Evolutionary conservation across 2,888 invertebrate genomes (phyloP).

Genomic region (Podabrus alpinus): DNA sequence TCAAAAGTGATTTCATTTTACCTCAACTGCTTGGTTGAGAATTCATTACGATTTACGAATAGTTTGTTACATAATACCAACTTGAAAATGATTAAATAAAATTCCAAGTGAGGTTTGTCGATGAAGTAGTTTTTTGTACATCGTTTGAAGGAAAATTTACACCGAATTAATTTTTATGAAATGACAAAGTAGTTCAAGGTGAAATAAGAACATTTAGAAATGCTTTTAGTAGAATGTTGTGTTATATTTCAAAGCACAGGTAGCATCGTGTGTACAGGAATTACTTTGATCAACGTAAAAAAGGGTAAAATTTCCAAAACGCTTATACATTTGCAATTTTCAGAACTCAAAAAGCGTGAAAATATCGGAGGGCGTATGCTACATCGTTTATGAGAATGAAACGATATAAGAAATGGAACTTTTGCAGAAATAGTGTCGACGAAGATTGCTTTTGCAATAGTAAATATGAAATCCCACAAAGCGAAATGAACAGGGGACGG

Average conservation of each 20-base stretch:
- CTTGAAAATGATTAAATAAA: too few relatives aligned
- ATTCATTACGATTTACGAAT: background rate
- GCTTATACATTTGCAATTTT: constrained; percentile 20
- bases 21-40: background rate
- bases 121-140: too few relatives aligned
- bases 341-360: constrained; percentile 21
- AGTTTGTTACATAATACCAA: too few relatives aligned
- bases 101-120: too few relatives aligned
- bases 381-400: constrained; percentile 18
- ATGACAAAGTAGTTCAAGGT: background rate
- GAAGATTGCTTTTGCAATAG: constrained; percentile 44
- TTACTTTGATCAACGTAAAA: background rate
- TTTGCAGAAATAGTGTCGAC: constrained; percentile 23
- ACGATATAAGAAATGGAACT: constrained; percentile 21
- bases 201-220: background rate
- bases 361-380: constrained; percentile 25
- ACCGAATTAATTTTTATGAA: background rate
- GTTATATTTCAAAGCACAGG: background rate
- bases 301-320: constrained; percentile 14
- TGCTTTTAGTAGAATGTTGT: background rate
- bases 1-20: background rate
- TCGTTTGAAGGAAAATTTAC: background rate
- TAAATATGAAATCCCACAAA: constrained; percentile 43
- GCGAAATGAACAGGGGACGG: constrained; percentile 34
- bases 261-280: background rate